Evolutionary conservation across 2,797 vertebrate genomes (phyloP).

Genomic region (Zenarchopterus dispar): DNA sequence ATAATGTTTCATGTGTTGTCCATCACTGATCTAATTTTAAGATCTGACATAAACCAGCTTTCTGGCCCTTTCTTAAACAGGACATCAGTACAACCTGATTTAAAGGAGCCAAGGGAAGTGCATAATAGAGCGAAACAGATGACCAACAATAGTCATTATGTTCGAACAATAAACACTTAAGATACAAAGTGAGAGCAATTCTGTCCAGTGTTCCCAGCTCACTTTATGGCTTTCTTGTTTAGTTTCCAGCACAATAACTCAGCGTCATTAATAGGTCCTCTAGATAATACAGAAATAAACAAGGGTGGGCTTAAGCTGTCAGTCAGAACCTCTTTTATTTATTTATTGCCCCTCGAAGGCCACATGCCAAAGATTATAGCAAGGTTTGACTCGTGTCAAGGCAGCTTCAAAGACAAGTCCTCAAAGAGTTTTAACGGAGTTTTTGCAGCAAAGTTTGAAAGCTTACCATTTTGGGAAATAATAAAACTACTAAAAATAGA

Average conservation of each 20-base stretch:
- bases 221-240: background rate
- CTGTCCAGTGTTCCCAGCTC: background rate
- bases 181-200: background rate
- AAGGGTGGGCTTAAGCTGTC: slow-evolving; percentile 21
- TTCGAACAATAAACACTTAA: slow-evolving; percentile 40
- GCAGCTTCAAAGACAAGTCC: background rate
- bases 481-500: background rate
- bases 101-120: slow-evolving; percentile 22
- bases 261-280: slow-evolving; percentile 25
- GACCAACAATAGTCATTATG: slow-evolving; percentile 39
- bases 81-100: background rate
- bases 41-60: too few species aligned
- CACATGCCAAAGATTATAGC: slow-evolving; percentile 12
- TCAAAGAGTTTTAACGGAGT: background rate
- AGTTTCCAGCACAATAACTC: slow-evolving; percentile 18
- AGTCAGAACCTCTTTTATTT: slow-evolving; percentile 24
- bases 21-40: too few species aligned
- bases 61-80: too few species aligned
- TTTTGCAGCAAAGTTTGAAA: background rate
- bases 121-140: slow-evolving; percentile 5
- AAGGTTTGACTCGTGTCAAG: background rate
- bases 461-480: background rate
- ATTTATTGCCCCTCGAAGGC: background rate
- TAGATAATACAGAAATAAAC: slow-evolving; percentile 36
- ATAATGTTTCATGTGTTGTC: too few species aligned